Evolutionary conservation across 2,888 invertebrate species (phyloP), one percentile per base, ranked within the genome.

Genomic region (Dicranocentrus wangi): DNA sequence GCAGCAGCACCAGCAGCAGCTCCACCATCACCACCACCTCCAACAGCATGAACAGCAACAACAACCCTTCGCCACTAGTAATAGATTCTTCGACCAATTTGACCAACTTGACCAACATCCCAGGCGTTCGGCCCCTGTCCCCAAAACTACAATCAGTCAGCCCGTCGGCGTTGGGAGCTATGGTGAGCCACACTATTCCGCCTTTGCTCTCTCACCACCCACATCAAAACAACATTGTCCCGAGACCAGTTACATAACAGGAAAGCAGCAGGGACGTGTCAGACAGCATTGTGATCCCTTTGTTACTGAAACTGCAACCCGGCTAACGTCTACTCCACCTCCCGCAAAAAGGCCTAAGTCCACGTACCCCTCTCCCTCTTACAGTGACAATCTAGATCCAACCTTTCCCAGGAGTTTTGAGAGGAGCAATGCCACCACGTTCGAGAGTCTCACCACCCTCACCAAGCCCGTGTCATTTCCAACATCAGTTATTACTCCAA

Each of bases 91-190:
- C 75, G 69, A 69, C 81, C 71, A 70, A 55, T 32, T 39, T 39
- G 32, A 55, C 70, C 73, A 80, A 68, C 43, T 58, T 66, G 28
- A 73, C 73, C 32, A 75, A 39, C 69, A 75, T 39, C 70, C 19
- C 55, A 55, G 69, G 53, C 42, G 79, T 78, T 43, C 83, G 80
- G 47, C 83, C 85, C 42, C 55, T 85, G 13, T 83, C 86, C 10
- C 85, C 85, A 23, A 86, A 86, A 75, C 76, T 84, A 27, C 86
- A 86, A 70, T 81, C 86, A 51, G 80, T 85, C 76, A 86, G 86
- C 53, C 86, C 86, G 47, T 82, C 85, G 28, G 25, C 84, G 3
- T 42, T 84, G 68, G 80, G 73, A 39, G 19, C 81, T 55, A 55
- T 55, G 55, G 55, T 55, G 55, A 55, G 55, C 55, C 55, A 55